Conservation (phyloP, 2,888 invertebrate species). For the Agrilus biguttatus region DNA sequence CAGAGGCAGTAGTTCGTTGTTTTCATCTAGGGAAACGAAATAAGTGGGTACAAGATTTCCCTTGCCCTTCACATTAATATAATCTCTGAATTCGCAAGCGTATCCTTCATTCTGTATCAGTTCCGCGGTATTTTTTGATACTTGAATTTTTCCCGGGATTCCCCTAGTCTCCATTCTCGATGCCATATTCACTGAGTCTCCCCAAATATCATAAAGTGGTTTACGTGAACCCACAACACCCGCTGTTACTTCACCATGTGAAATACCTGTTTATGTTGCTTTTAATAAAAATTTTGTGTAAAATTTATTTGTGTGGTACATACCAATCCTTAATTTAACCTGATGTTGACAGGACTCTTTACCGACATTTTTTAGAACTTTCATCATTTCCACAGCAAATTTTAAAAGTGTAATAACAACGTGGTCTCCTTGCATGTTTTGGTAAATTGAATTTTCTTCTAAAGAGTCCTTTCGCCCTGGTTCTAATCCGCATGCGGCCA, state of each 20-base stretch:
- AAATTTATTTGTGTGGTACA: constrained; percentile 9
- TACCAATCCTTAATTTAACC: constrained; percentile 61
- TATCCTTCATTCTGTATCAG: constrained; percentile 54
- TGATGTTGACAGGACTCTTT: constrained; percentile 40
- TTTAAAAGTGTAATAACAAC: constrained; percentile 47
- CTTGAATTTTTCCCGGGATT: constrained; percentile 59
- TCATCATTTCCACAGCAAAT: constrained; percentile 62
- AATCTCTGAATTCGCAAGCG: constrained; percentile 52
- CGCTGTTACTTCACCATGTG: constrained; percentile 81
- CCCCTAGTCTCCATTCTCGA: constrained; percentile 93
- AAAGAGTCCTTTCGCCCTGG: constrained; percentile 50
- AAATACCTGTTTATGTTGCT: constrained; percentile 58
- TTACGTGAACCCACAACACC: constrained; percentile 91
- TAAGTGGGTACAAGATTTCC: constrained; percentile 53
- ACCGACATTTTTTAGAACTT: constrained; percentile 45
- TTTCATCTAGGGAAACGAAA: constrained; percentile 51
- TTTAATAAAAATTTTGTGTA: not conserved
- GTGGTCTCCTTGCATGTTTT: constrained; percentile 13
- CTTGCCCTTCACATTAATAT: constrained; percentile 59
- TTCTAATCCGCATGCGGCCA: constrained; percentile 90
- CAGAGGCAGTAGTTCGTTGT: constrained; percentile 7
- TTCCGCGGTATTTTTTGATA: constrained; percentile 54
- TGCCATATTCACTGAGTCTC: constrained; percentile 92
- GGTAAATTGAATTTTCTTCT: constrained; percentile 9
- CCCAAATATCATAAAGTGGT: constrained; percentile 94